Percentiles rank a stretch among this genome's conserved stretches.
phyloP scores from a whole-genome alignment of 2,888 invertebrate species.

The Hecatera dysodea region DNA sequence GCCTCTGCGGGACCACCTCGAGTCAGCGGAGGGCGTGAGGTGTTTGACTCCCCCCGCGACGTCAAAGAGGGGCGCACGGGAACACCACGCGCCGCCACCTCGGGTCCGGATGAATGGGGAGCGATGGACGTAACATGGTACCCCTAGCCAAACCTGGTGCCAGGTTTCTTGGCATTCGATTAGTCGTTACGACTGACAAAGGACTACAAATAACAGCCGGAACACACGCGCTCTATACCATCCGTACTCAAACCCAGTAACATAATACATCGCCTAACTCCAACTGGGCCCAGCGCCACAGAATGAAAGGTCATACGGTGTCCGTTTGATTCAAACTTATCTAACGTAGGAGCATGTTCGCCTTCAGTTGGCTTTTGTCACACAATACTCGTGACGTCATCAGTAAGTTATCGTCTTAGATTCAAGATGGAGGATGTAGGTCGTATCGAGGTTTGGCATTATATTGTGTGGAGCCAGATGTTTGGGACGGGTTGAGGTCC shows the following conservation, averaged over 20 bases:
- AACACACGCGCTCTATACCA: slow-evolving; percentile 33
- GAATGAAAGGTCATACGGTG: slow-evolving; percentile 58
- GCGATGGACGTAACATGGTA: too few relatives aligned
- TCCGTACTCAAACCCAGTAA: slow-evolving; percentile 48
- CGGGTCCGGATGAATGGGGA: too few relatives aligned
- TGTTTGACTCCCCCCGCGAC: too few relatives aligned
- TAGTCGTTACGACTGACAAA: too few relatives aligned
- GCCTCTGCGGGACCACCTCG: too few relatives aligned
- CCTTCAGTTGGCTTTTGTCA: slow-evolving; percentile 57
- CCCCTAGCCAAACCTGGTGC: too few relatives aligned
- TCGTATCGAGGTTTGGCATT: slow-evolving; percentile 38
- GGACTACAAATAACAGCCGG: too few relatives aligned
- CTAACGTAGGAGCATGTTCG: slow-evolving; percentile 55
- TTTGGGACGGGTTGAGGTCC: slow-evolving; percentile 28
- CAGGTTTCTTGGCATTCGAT: too few relatives aligned
- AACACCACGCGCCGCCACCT: too few relatives aligned
- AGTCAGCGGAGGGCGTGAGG: too few relatives aligned
- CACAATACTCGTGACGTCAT: slow-evolving; percentile 56
- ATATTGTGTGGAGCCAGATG: slow-evolving; percentile 46
- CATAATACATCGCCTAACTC: slow-evolving; percentile 45
- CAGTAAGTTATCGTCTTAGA: slow-evolving; percentile 34
- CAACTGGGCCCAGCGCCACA: slow-evolving; percentile 41
- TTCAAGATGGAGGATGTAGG: slow-evolving; percentile 40
- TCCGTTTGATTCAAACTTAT: slow-evolving; percentile 57
- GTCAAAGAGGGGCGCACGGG: too few relatives aligned